These are phyloP conservation scores for Lordiphosa collinella DNA, from an alignment of 1,140 invertebrate species.

Conservation along the genomic window DNA sequence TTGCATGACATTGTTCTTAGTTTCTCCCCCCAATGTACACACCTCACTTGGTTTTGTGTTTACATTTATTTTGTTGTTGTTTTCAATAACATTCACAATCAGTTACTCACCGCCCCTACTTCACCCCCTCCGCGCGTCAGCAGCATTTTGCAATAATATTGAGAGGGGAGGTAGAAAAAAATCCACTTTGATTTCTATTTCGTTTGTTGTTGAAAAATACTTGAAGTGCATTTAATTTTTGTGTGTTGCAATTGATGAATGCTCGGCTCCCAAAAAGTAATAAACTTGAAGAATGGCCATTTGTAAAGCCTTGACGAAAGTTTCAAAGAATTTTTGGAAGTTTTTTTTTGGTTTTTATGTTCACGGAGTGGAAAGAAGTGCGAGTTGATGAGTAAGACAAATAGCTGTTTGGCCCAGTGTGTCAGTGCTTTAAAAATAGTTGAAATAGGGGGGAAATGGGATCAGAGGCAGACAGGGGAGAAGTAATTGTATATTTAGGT, in stretches of 20 bases:
- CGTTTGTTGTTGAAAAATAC: conserved; percentile 17
- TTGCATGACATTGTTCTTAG: conserved; percentile 58
- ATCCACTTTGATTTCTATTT: conserved; percentile 27
- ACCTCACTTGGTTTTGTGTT: conserved; percentile 14
- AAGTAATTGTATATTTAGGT: conserved; percentile 1
- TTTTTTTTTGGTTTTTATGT: background rate
- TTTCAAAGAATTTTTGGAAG: too few relatives aligned
- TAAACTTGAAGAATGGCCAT: conserved; percentile 45
- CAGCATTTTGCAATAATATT: conserved; percentile 30
- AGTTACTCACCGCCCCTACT: conserved; percentile 9
- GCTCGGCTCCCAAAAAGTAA: conserved; percentile 22
- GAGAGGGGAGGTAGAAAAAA: background rate
- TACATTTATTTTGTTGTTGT: conserved; percentile 41
- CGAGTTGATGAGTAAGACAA: conserved; percentile 39
- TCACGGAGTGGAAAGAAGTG: conserved; percentile 3
- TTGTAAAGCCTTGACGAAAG: conserved; percentile 3
- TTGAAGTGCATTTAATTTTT: conserved; percentile 27
- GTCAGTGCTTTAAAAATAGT: conserved; percentile 27
- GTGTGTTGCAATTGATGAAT: conserved; percentile 33
- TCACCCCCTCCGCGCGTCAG: background rate
- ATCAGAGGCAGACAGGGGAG: background rate
- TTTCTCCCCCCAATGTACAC: background rate
- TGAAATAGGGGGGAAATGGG: conserved; percentile 25
- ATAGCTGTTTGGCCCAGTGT: conserved; percentile 17
- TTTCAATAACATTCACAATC: conserved; percentile 23